Conservation (phyloP, 2,113 vertebrate species). For the Callorhinus ursinus region DNA sequence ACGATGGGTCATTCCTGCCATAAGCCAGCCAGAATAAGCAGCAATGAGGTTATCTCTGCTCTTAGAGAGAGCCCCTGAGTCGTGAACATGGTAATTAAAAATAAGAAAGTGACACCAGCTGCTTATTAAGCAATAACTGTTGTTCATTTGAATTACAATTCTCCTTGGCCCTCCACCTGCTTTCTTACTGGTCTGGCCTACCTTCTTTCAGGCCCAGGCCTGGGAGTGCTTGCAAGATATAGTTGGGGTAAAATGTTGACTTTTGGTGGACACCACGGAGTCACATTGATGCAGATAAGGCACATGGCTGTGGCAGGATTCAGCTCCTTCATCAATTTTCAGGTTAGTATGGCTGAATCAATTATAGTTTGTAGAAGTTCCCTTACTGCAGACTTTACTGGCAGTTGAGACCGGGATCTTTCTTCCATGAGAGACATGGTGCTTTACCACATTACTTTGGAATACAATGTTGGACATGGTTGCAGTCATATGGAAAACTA, state of each 20-base stretch:
- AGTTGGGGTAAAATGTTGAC: constrained; percentile 84
- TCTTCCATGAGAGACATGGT: constrained; percentile 74
- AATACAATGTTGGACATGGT: constrained; percentile 74
- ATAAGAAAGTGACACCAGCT: constrained; percentile 61
- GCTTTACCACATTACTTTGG: constrained; percentile 69
- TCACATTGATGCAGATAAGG: constrained; percentile 83
- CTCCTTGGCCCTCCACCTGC: constrained; percentile 78
- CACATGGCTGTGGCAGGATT: constrained; percentile 82
- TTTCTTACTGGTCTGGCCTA: constrained; percentile 84
- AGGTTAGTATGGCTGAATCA: constrained; percentile 83
- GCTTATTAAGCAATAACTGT: constrained; percentile 78
- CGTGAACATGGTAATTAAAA: constrained; percentile 58
- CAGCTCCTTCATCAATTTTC: constrained; percentile 81
- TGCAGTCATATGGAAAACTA: constrained; percentile 58
- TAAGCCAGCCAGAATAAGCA: constrained; percentile 67
- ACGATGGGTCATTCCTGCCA: constrained; percentile 59
- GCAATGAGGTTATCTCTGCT: constrained; percentile 54
- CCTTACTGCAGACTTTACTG: constrained; percentile 73
- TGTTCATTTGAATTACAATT: constrained; percentile 81
- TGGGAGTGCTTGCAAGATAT: constrained; percentile 84
- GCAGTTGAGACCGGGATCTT: constrained; percentile 76
- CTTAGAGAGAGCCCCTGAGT: constrained; percentile 50
- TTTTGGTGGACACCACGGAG: constrained; percentile 83
- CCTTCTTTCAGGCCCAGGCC: constrained; percentile 84
- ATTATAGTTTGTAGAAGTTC: constrained; percentile 80